Percentiles rank a stretch among this genome's conserved stretches.
phyloP scores from a whole-genome alignment of 2,113 vertebrate species.

The Vidua chalybeata region DNA sequence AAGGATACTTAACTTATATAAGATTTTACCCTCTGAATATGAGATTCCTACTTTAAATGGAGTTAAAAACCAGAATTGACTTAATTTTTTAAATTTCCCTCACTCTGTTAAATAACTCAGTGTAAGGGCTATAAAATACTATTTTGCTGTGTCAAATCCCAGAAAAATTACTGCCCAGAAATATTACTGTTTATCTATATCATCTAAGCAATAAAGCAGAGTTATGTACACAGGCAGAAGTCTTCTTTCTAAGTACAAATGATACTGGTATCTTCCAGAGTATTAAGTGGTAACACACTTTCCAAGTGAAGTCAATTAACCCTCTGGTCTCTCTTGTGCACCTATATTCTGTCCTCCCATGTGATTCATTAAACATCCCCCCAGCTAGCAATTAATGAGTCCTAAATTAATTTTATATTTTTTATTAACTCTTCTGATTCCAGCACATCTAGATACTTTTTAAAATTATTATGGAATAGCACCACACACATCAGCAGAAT shows the following conservation, averaged over 20 bases:
- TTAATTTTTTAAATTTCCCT: neutral
- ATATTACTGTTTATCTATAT: neutral
- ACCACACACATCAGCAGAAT: neutral
- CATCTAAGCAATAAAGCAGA: neutral
- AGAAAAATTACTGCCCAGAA: neutral
- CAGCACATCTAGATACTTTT: neutral
- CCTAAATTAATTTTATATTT: neutral
- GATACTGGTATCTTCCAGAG: neutral
- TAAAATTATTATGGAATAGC: neutral
- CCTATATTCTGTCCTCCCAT: neutral
- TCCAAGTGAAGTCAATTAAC: neutral
- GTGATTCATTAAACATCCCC: neutral
- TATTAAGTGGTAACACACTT: neutral
- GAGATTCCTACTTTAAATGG: neutral
- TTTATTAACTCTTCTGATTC: neutral
- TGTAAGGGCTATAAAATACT: neutral
- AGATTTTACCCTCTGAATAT: neutral
- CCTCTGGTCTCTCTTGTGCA: neutral
- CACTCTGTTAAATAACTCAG: neutral
- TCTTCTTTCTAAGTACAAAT: neutral
- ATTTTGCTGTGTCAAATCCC: neutral
- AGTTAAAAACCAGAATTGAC: neutral
- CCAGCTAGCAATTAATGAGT: neutral
- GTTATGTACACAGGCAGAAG: neutral
- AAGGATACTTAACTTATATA: neutral